Evolutionary conservation across 2,797 vertebrate species (phyloP).

Genomic region (Heliangelus exortis): DNA sequence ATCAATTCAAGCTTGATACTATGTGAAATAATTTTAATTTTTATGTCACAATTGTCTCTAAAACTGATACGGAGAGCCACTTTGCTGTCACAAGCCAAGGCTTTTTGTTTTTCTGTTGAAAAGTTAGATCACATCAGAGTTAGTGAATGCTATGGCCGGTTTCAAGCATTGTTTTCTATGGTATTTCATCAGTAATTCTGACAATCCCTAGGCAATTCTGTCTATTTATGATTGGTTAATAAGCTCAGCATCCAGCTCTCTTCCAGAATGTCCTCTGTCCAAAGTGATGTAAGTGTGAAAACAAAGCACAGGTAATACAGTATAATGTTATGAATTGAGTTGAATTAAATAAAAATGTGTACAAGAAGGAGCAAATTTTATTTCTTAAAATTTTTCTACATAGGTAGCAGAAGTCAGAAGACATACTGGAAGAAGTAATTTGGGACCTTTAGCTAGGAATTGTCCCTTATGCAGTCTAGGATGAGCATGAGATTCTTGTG

Average conservation of each 20-base stretch:
- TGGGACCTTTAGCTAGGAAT: background rate
- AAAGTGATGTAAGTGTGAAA: background rate
- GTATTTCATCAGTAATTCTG: background rate
- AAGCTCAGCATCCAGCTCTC: background rate
- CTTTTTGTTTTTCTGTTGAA: background rate
- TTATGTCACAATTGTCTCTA: background rate
- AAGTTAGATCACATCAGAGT: fast-evolving
- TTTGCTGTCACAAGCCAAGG: background rate
- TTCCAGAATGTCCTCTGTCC: fast-evolving
- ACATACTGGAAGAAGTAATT: background rate
- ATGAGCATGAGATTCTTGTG: background rate
- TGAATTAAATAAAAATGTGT: background rate
- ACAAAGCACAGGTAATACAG: background rate
- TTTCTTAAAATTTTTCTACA: too few relatives aligned
- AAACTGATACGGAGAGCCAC: background rate
- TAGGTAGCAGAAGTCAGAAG: background rate
- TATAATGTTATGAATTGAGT: background rate
- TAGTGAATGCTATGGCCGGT: background rate
- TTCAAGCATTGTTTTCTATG: background rate
- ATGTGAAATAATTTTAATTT: background rate
- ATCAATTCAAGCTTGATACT: background rate
- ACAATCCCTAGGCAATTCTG: background rate
- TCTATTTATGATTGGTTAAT: background rate
- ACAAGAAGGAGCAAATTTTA: background rate
- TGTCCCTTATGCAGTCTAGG: background rate